These are phyloP conservation scores for Brachypodius melanocephalos DNA, from an alignment of 2,113 vertebrate genomes.

Conservation along the genomic window DNA sequence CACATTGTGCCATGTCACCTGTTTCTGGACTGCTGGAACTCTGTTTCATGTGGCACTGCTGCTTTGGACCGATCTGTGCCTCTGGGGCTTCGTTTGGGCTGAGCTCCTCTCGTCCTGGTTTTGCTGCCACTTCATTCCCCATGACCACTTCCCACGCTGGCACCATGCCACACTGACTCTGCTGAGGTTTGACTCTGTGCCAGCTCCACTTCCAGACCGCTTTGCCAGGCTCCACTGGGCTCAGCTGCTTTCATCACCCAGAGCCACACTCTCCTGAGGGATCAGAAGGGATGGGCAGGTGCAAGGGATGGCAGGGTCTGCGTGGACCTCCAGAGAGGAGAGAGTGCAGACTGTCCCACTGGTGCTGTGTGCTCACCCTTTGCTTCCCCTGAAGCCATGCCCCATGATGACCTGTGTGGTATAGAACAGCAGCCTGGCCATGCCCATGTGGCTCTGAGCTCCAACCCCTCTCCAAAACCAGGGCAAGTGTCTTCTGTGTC, in stretches of 20 bases:
- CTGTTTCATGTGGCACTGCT: not conserved
- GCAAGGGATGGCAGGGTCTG: not conserved
- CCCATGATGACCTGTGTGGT: not conserved
- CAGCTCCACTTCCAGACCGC: not conserved
- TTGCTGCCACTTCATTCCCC: not conserved
- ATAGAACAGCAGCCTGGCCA: not conserved
- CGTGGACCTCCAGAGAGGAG: no score
- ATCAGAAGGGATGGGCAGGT: not conserved
- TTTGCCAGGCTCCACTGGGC: not conserved
- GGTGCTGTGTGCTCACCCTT: not conserved
- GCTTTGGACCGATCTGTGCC: not conserved
- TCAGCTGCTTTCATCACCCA: not conserved
- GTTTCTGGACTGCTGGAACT: not conserved
- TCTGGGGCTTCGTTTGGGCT: not conserved
- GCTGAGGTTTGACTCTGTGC: not conserved
- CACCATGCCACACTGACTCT: fast-evolving
- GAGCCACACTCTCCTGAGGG: not conserved
- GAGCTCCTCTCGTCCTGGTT: not conserved
- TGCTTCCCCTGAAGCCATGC: not conserved
- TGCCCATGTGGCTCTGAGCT: not conserved
- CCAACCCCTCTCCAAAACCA: fast-evolving
- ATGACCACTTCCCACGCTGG: fast-evolving
- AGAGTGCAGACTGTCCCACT: not conserved
- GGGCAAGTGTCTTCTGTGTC: not conserved
- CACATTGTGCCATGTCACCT: not conserved